phyloP scores from a whole-genome alignment of 2,113 vertebrate species.

The Melanerpes aurifrons region DNA sequence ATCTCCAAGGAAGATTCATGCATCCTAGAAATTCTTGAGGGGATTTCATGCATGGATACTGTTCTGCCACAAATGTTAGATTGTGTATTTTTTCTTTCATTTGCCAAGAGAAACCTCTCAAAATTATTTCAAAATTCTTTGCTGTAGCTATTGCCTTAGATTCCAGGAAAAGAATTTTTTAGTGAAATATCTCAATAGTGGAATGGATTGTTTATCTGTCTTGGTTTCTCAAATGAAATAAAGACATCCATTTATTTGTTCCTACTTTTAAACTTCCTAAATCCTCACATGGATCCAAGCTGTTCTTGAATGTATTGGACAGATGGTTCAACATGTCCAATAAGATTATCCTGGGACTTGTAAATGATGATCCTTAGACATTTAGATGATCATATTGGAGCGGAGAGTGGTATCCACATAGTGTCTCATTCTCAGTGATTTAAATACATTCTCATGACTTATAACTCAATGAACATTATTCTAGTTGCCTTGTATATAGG shows the following conservation, averaged over 20 bases:
- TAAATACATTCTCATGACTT: not conserved
- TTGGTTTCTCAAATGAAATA: not conserved
- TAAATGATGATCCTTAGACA: not conserved
- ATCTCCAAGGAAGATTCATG: not conserved
- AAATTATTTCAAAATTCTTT: not conserved
- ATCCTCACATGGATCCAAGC: not conserved
- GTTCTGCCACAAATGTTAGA: rapidly evolving
- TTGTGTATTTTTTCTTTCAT: not conserved
- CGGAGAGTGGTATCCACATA: not conserved
- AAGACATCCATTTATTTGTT: not conserved
- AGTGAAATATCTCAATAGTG: not conserved
- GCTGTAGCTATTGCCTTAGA: not conserved
- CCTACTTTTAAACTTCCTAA: not conserved
- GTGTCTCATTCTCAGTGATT: not conserved
- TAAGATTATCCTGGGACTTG: not conserved
- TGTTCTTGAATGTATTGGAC: not conserved
- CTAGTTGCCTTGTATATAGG: not conserved
- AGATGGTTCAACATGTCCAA: not conserved
- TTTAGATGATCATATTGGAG: not conserved
- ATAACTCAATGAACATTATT: not conserved
- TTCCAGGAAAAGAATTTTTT: not conserved
- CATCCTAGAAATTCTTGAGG: not conserved
- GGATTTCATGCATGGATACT: not conserved
- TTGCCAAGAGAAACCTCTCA: not conserved
- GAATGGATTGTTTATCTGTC: not conserved